Conservation (phyloP, 2,113 vertebrate species). For the Podocnemis expansa region DNA sequence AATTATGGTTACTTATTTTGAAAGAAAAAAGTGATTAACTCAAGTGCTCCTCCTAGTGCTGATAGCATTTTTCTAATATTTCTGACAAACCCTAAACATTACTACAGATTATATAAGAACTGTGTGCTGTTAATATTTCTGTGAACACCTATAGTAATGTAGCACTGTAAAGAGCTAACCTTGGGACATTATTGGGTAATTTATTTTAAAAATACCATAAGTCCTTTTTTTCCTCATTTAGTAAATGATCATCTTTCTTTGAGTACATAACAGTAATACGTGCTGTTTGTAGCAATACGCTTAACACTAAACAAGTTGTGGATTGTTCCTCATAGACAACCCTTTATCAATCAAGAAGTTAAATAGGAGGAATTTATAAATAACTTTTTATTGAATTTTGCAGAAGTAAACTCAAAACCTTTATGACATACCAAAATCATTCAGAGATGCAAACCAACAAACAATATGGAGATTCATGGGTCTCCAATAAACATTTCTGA, state of each 20-base stretch:
- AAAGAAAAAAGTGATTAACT: neutral
- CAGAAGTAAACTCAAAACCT: neutral
- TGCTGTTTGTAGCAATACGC: neutral
- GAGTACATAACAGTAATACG: neutral
- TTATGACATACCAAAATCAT: neutral
- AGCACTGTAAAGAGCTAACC: neutral
- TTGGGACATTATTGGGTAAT: neutral
- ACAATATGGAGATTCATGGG: neutral
- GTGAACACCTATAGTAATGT: neutral
- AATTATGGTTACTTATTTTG: rapidly evolving
- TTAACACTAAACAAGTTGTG: neutral
- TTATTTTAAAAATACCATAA: neutral
- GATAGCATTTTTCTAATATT: neutral
- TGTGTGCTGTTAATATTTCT: rapidly evolving
- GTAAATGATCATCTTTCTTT: neutral
- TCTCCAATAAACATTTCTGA: neutral
- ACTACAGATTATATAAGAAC: rapidly evolving
- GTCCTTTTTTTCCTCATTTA: neutral
- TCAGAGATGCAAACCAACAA: neutral
- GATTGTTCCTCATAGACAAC: neutral
- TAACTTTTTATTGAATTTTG: neutral
- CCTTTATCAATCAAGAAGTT: neutral
- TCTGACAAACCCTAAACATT: rapidly evolving
- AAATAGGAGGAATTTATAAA: neutral
- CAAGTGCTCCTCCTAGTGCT: conserved; percentile 57